These are phyloP conservation scores for Episyrphus balteatus DNA, from an alignment of 1,140 invertebrate species.

Conservation along the genomic window DNA sequence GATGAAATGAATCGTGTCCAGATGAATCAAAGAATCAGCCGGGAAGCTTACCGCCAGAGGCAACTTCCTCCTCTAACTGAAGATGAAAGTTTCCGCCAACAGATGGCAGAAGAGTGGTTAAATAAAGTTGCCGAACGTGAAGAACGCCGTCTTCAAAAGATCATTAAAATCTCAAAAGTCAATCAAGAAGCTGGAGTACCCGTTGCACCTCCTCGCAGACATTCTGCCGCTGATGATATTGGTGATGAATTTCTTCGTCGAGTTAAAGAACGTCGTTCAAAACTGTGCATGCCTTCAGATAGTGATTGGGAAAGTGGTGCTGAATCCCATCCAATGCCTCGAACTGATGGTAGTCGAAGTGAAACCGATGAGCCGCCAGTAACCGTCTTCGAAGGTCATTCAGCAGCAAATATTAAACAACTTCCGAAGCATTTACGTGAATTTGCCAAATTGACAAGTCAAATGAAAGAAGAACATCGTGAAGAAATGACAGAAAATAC, in stretches of 20 bases:
- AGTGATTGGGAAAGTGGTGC: slow-evolving; percentile 36
- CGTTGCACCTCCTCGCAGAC: slow-evolving; percentile 18
- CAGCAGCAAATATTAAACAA: slow-evolving; percentile 45
- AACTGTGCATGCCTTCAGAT: slow-evolving; percentile 31
- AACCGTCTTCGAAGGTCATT: slow-evolving; percentile 37
- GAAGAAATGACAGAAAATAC: slow-evolving; percentile 37
- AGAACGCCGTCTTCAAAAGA: slow-evolving; percentile 61
- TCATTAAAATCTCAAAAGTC: slow-evolving; percentile 54
- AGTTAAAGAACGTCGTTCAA: slow-evolving; percentile 42
- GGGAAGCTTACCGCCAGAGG: slow-evolving; percentile 19
- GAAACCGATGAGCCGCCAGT: slow-evolving; percentile 41
- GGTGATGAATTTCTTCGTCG: slow-evolving; percentile 62
- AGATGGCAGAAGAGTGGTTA: slow-evolving; percentile 75
- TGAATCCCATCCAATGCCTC: slow-evolving; percentile 21
- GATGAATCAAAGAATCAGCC: slow-evolving; percentile 7
- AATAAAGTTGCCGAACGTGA: slow-evolving; percentile 64
- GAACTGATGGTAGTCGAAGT: slow-evolving; percentile 47
- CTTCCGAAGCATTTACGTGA: slow-evolving; percentile 64
- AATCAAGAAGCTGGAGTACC: slow-evolving; percentile 17
- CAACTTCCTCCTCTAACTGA: slow-evolving; percentile 39
- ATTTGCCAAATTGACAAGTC: slow-evolving; percentile 43
- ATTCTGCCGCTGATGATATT: slow-evolving; percentile 44
- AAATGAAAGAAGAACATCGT: slow-evolving; percentile 23
- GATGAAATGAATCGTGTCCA: slow-evolving; percentile 28
- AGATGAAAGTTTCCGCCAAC: slow-evolving; percentile 56